phyloP scores from a whole-genome alignment of 2,797 vertebrate genomes.

The Cynopterus sphinx region DNA sequence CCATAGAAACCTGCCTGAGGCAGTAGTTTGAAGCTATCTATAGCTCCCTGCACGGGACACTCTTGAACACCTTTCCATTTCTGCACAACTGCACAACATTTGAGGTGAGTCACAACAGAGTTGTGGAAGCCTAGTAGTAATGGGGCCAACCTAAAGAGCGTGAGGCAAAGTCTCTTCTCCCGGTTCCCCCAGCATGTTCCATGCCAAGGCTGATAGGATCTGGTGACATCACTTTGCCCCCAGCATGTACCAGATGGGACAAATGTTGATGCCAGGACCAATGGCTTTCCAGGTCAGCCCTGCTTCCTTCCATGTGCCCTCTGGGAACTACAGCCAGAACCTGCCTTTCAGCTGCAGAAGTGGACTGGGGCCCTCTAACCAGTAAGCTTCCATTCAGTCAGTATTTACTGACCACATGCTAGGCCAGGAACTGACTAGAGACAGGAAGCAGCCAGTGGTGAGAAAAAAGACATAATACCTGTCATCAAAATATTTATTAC shows the following conservation, averaged over 20 bases:
- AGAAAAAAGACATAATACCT: neutral
- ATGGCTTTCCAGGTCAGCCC: neutral
- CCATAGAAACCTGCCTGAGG: neutral
- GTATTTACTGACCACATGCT: neutral
- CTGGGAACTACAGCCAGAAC: neutral
- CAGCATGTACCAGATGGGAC: rapidly evolving
- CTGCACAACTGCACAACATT: neutral
- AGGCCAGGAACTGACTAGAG: too few relatives aligned
- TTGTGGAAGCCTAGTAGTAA: too few relatives aligned
- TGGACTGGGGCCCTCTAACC: neutral
- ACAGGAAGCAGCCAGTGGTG: neutral
- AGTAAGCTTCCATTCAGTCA: neutral
- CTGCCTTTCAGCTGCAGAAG: neutral
- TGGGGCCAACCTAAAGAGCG: rapidly evolving
- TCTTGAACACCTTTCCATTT: rapidly evolving
- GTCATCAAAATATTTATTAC: neutral
- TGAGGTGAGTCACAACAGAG: rapidly evolving
- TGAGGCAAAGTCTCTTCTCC: too few relatives aligned
- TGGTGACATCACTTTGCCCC: neutral
- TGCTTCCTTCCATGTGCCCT: rapidly evolving
- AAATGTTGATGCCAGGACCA: neutral
- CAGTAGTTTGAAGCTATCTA: neutral
- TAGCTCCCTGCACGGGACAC: rapidly evolving
- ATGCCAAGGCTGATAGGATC: neutral
- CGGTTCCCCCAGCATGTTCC: neutral